Base-by-base conservation (phyloP, 2,797 vertebrate genomes). In the Phrynocephalus forsythii region DNA sequence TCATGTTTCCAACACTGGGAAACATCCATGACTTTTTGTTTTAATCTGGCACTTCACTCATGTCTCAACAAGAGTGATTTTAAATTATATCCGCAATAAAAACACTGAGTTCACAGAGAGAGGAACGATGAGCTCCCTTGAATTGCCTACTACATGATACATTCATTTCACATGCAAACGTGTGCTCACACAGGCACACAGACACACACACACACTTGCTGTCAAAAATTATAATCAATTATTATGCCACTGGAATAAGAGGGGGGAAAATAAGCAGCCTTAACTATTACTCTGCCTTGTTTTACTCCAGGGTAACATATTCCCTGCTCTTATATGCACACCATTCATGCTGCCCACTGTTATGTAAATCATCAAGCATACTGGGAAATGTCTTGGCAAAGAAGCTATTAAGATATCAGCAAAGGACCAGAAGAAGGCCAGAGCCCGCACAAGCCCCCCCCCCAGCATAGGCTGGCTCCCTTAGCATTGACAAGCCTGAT, bases 311-410 rank as follows among this genome's bases (percentile, higher is more conserved):
- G 48, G 90, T 91, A 84, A 90, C 77, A 44, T 93, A 8, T 88
- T 93, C 82, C 86, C 87, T 91, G 44, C 86, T 94, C 91, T 82
- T 82, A 76, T 87, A 92, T 90, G 87, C 28, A 7, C 93, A 86
- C 69, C 38, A 66, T 89, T 94, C 50, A 72, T 83, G 50, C 82
- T 92, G 79, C 85, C 90, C 86, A 93, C 84, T 92, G 90, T 93
- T 94, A 92, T 91, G 88, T 86, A 93, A 95, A 94, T 95, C 90
- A 88, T 83, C 44, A 84, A 85, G 83, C 89, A 90, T 93, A 91
- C 78, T 86, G 86, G 92, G 90, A 94, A 92, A 94, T 81, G 69
- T 89, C 87, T 92, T 93, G 92, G 91, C 0, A 10, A 88, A 92
- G 92, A 91, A 89, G 93, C 90, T 86, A 84, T 87, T 87, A 94